Evolutionary conservation across 2,113 vertebrate genomes (phyloP).

Genomic region (Tenebrosternarchus preto): DNA sequence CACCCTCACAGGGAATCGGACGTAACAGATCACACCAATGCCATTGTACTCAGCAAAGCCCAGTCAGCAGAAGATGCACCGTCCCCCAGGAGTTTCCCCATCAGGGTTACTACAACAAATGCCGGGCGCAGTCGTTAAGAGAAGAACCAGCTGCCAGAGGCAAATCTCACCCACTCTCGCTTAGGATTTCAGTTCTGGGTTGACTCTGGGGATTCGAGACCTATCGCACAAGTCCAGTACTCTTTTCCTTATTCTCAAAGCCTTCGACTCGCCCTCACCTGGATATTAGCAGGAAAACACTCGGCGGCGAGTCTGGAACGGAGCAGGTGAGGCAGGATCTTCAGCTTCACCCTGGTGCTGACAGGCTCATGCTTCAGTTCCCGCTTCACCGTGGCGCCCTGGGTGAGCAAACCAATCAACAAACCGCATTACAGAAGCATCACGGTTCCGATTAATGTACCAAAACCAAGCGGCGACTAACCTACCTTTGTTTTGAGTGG

Average conservation of each 20-base stretch:
- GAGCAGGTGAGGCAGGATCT: constrained; percentile 95
- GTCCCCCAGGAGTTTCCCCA: no score
- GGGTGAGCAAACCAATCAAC: neutral
- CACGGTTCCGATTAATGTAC: neutral
- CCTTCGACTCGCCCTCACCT: constrained; percentile 77
- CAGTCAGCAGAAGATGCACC: no score
- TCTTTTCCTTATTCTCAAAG: neutral
- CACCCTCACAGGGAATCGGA: no score
- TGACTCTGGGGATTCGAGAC: no score
- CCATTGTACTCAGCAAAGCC: no score
- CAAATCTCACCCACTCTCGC: no score
- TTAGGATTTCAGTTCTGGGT: no score
- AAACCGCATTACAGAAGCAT: neutral
- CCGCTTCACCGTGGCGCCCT: constrained; percentile 89
- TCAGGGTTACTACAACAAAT: no score
- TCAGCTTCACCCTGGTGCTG: constrained; percentile 95
- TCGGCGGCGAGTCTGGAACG: constrained; percentile 93
- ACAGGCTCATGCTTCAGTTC: constrained; percentile 96
- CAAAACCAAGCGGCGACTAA: neutral
- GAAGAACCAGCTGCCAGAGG: no score
- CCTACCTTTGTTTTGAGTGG: constrained; percentile 96
- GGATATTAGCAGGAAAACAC: constrained; percentile 95
- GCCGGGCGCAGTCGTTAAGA: no score
- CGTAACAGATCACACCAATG: no score
- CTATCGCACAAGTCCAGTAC: no score